Evolutionary conservation across 2,113 vertebrate genomes (phyloP), one percentile per base, ranked within the genome.

Genomic region (Aythya baeri): DNA sequence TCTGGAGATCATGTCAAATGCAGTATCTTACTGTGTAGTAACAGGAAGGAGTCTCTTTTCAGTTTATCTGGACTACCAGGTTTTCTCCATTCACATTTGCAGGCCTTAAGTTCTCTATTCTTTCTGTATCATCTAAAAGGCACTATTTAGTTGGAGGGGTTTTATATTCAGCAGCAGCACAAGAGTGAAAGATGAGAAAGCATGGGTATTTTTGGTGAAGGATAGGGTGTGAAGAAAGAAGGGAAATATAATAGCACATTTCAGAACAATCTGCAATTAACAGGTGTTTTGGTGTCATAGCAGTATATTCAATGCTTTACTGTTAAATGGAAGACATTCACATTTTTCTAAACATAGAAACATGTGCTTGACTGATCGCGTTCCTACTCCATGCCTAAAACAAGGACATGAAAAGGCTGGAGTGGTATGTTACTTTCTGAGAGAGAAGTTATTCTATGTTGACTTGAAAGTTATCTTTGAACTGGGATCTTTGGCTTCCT

Each of bases 391-490:
- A 1, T 90, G 76, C 88, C 91, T 96, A 94, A 96, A 96, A 96
- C 83, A 89, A 95, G 94, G 79, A 88, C 79, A 83, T 96, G 90
- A 94, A 94, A 94, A 93, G 90, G 43, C 72, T 90, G 76, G n/a
- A 83, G 85, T 83, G 91, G 83, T 77, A 94, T 95, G 90, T 81
- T 95, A 63, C 93, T 96, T 93, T 96, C 93, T 90, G 85, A 90
- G 88, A 86, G 89, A 83, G 79, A 83, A 88, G 79, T 93, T 88
- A 73, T 88, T 79, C 82, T 88, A 17, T 17, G 5, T 67, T 90
- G 82, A 94, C 91, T 95, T 95, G 91, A 89, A 96, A 95, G 89
- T 96, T 96, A 91, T 95, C 95, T 96, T 95, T 97, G 95, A 96
- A 94, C 93, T 0, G 5, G 49, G 72, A 88, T 94, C 72, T 96